Conservation (phyloP, 2,888 invertebrate genomes). For the Poecilus cupreus region DNA sequence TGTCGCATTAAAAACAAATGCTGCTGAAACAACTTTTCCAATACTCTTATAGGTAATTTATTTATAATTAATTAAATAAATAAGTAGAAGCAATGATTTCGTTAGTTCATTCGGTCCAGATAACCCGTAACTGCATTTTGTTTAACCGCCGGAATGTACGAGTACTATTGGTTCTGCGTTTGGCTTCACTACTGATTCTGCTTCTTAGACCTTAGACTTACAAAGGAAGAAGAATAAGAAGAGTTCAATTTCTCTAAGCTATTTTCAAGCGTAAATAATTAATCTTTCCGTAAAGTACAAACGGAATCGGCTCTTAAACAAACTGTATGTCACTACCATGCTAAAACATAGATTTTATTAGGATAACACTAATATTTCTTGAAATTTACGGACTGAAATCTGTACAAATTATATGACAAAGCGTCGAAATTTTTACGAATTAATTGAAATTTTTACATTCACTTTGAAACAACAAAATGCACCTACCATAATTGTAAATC, state of each 20-base stretch:
- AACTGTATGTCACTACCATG: background rate
- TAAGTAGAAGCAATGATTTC: conserved; percentile 8
- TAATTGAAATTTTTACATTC: no score
- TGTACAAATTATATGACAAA: no score
- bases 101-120: background rate
- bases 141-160: background rate
- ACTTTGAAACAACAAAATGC: no score
- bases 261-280: conserved; percentile 11
- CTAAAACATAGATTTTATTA: no score
- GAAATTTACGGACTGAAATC: no score
- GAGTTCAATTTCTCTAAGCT: background rate
- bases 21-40: no score
- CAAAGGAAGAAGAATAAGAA: conserved; percentile 8
- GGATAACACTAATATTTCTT: no score
- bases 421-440: no score
- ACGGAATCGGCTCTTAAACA: background rate
- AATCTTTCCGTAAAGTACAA: background rate
- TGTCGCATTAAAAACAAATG: no score
- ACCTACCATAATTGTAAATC: no score
- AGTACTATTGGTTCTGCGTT: background rate
- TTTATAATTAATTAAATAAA: background rate
- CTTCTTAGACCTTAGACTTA: background rate
- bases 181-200: background rate
- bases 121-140: conserved; percentile 14
- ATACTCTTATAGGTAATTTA: background rate